Base-by-base conservation (phyloP, 2,797 vertebrate species). In the Gambelia wislizenii region DNA sequence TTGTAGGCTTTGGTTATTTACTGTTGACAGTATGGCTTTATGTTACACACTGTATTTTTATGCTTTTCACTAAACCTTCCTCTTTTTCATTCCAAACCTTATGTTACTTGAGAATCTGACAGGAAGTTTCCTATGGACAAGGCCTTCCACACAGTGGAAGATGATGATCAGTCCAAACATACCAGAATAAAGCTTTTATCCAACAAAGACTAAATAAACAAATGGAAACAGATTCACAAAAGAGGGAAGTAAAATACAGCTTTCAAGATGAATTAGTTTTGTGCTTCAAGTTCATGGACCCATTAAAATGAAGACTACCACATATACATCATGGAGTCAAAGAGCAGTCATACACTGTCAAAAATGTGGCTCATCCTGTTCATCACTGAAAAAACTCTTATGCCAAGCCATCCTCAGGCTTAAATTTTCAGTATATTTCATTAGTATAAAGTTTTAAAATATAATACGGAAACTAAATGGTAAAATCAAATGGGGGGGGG, bases 1-100 rank as follows among this genome's bases (percentile, higher is more conserved):
- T 80, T 12, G 54, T 89, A 80, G 89, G 92, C 78, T 94, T 94
- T 89, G 91, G 94, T 91, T 93, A 91, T 84, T 95, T 91, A 93
- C 59, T 0, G 6, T 30, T 75, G 93, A 94, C 93, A 94, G 87
- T 77, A 47, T 74, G 87, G 94, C 91, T 94, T 95, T 94, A 93
- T 93, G 91, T 94, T 89, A 84, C 91, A 91, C 92, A 94, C 82
- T 85, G 89, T 83, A 95, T 92, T 95, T 92, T 54, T 89, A 95
- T 91, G 92, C 91, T 95, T 95, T 94, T 87, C 87, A 49, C 81
- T 95, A 95, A 96, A 94, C 95, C 93, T 85, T 89, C 92, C 93
- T 95, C 92, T 92, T 94, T 91, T 94, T 90, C 89, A 83, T 92
- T 94, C 84, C 91, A 95, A 95, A 92, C 87, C 90, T 86, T 91